Percentiles rank a stretch among this genome's conserved stretches.
These are phyloP conservation scores for Pandion haliaetus DNA, from an alignment of 2,113 vertebrate genomes.

Conservation along the genomic window DNA sequence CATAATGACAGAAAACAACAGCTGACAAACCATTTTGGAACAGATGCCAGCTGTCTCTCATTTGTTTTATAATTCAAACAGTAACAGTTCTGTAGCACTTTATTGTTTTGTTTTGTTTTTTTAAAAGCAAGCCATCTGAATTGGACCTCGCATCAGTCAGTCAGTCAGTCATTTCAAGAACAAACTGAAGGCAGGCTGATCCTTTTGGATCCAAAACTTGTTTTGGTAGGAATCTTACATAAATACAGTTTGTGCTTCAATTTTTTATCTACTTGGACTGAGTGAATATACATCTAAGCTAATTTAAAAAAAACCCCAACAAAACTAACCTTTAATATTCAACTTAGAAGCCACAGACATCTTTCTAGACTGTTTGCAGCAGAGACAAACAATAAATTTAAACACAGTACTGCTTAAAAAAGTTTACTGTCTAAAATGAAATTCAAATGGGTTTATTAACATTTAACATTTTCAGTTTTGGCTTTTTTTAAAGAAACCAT, in stretches of 20 bases:
- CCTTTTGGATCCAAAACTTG: conserved; percentile 39
- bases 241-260: conserved; percentile 69
- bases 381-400: conserved; percentile 60
- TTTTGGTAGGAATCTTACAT: conserved; percentile 60
- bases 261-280: conserved; percentile 67
- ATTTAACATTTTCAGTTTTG: conserved; percentile 48
- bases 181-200: conserved; percentile 52
- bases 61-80: conserved; percentile 71
- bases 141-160: conserved; percentile 19
- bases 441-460: conserved; percentile 55
- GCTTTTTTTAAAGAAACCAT: conserved; percentile 61
- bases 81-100: conserved; percentile 67
- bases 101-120: background rate
- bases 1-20: conserved; percentile 78
- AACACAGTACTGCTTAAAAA: conserved; percentile 59
- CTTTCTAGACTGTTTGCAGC: conserved; percentile 64
- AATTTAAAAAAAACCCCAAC: conserved; percentile 22
- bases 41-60: conserved; percentile 72
- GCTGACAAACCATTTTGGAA: conserved; percentile 72
- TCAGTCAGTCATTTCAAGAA: conserved; percentile 32
- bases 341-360: conserved; percentile 66
- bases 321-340: conserved; percentile 31
- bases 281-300: conserved; percentile 67
- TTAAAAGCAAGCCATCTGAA: conserved; percentile 60
- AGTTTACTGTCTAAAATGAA: conserved; percentile 47